Percentiles rank a stretch among this genome's conserved stretches.
These are phyloP conservation scores for Auanema freiburgensis DNA, from an alignment of 2,888 invertebrate genomes.

Conservation along the genomic window DNA sequence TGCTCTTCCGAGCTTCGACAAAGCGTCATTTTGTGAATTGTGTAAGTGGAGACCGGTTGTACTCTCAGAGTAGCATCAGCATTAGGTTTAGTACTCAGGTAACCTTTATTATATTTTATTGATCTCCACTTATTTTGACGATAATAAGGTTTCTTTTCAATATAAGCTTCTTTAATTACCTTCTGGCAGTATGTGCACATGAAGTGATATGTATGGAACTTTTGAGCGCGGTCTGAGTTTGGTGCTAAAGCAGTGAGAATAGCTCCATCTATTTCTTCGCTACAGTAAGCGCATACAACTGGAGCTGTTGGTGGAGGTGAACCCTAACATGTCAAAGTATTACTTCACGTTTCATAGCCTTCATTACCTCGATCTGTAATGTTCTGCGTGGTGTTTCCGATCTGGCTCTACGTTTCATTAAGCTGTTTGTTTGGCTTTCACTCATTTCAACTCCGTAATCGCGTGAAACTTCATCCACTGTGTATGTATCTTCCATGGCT, in stretches of 20 bases:
- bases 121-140: neutral
- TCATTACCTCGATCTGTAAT: slow-evolving; percentile 52
- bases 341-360: neutral
- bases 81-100: no score
- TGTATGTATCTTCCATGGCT: slow-evolving; percentile 52
- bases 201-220: slow-evolving; percentile 94
- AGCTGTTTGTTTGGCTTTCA: slow-evolving; percentile 56
- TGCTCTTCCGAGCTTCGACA: no score
- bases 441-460: slow-evolving; percentile 60
- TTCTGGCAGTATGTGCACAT: slow-evolving; percentile 97
- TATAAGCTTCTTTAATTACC: slow-evolving; percentile 17
- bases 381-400: slow-evolving; percentile 58
- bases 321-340: slow-evolving; percentile 25
- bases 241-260: slow-evolving; percentile 63
- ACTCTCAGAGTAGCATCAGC: no score
- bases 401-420: slow-evolving; percentile 57
- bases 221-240: slow-evolving; percentile 90
- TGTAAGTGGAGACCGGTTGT: no score
- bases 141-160: neutral
- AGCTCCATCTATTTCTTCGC: slow-evolving; percentile 49
- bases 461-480: slow-evolving; percentile 52
- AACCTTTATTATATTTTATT: no score
- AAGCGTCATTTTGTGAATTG: no score
- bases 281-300: slow-evolving; percentile 61
- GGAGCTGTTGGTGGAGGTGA: slow-evolving; percentile 50